These are phyloP conservation scores for Mus musculus DNA, from an alignment of 2,113 vertebrate genomes.

Conservation along the genomic window GRCm39 chr16:14293501-14294000, in stretches of 20 bases:
- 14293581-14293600: not conserved
- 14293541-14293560: not conserved
- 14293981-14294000: too few relatives aligned
- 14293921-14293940: not conserved
- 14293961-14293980: too few relatives aligned
- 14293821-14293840: not conserved
- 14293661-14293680: not conserved
- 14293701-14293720: not conserved
- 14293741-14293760: not conserved
- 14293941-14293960: too few relatives aligned
- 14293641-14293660: not conserved
- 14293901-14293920: not conserved
- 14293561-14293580: not conserved
- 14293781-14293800: not conserved
- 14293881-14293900: not conserved
- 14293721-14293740: not conserved
- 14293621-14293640: not conserved
- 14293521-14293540: not conserved
- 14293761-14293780: not conserved
- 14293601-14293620: not conserved
- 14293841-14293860: not conserved
- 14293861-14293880: too few relatives aligned
- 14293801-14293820: not conserved
- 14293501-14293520: not conserved
- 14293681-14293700: not conserved